phyloP scores from a whole-genome alignment of 2,888 invertebrate species.

The Galeruca laticollis region DNA sequence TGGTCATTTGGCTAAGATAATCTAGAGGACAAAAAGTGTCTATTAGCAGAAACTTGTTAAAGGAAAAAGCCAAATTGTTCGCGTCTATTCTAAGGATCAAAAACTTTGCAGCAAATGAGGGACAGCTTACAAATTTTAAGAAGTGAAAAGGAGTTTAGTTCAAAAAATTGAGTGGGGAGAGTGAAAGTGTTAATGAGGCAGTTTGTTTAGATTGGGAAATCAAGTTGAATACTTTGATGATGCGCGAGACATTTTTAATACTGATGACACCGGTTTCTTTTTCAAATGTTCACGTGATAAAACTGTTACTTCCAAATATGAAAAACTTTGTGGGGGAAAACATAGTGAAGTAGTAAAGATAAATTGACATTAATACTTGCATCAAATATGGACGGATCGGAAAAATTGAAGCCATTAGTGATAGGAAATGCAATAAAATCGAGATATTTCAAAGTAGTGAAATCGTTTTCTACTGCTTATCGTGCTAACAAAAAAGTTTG shows the following conservation, averaged over 20 bases:
- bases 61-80: constrained; percentile 5
- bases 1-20: constrained; percentile 13
- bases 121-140: background rate
- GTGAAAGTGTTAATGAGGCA: background rate
- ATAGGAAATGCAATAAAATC: background rate
- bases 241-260: no score
- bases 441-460: background rate
- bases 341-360: background rate
- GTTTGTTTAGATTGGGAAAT: no score
- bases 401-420: background rate
- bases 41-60: no score
- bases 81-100: constrained; percentile 2
- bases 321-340: background rate
- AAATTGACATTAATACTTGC: background rate
- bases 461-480: no score
- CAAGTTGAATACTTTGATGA: no score
- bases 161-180: background rate
- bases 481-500: no score
- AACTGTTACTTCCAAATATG: background rate
- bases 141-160: background rate
- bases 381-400: background rate
- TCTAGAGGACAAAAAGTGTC: background rate
- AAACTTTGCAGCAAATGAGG: constrained; percentile 2
- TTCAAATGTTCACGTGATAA: no score
- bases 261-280: no score